Base-by-base conservation (phyloP, 2,888 invertebrate species). In the Catocala nupta region DNA sequence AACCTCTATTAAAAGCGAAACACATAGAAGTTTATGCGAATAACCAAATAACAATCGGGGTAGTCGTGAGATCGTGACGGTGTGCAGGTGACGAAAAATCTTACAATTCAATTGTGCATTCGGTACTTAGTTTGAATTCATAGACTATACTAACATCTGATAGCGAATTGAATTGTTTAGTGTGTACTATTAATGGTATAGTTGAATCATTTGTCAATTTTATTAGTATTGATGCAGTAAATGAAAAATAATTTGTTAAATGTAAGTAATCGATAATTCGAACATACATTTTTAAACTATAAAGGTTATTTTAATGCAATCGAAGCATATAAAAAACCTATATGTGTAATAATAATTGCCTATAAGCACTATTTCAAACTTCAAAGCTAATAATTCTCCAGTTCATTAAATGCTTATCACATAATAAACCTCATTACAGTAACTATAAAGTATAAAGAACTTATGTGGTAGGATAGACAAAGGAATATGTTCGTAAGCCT, bases 61-160 rank as follows among this genome's bases (percentile, higher is more conserved):
- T 63, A 78, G 77, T 85, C 85, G 86, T 85, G 86, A 81, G 78
- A 69, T 78, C 80, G 81, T 80, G 80, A 81, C 84, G 75, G 78
- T 71, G 59, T 70, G 71, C 83, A 86, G 81, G 87, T 87, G 87
- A 85, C 81, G 86, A 84, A 85, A 85, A 85, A 82, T 81, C 77
- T 79, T 70, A 80, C 82, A 77, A 84, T 80, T 81, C 83, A 82
- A 84, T 86, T 84, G 85, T 82, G 71, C 62, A 70, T 77, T 80
- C 71, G 67, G 73, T 73, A 77, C 74, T 51, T 25, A 50, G 45
- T 77, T 76, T 62, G 73, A 76, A 79, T 77, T 65, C 68, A 71
- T 67, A 69, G 75, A 73, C 65, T 54, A 45, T 65, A 68, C 65
- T 71, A 65, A 62, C 72, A 80, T 81, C 70, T 71, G 73, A 75